Evolutionary conservation across 2,797 vertebrate species (phyloP), one percentile per base, ranked within the genome.

Genomic region (Anguilla anguilla): DNA sequence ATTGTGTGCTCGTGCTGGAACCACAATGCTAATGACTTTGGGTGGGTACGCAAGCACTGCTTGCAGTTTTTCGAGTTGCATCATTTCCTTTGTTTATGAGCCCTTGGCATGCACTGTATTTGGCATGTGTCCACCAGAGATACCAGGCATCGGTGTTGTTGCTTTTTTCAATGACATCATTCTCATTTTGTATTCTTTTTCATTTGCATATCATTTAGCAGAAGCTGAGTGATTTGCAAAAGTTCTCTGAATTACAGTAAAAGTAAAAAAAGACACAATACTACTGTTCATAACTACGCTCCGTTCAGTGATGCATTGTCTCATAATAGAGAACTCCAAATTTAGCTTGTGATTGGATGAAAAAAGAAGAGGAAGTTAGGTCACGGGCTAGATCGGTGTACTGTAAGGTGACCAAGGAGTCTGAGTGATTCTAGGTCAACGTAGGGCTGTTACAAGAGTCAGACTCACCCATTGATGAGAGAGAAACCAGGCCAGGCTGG

Each of bases 1-100:
- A 81, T 49, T 49, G 39, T 51, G 3, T 11, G 9, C 25, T 22
- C 22, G 10, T 25, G 7, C 46, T 51, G 19, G 79, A 82, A 51
- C 10, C 19, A 82, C 19, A 49, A 51, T 82, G 43, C 46, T 10
- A 82, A 1, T 28, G 22, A 46, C 51, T 82, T 49, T 22, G 46
- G 79, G 79, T 10, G 79, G 6, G 19, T 51, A 22, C 25, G 6
- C 46, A 7, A 10, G 25, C 46, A 82, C 5, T 25, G 46, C 19
- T 49, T 17, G 74, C n/a, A 82, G 43, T 22, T 49, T 49, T n/a
- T 22, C 3, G 46, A 46, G 46, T 82, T 25, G 22, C 39, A 10
- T 51, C 79, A 51, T 49, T 25, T 82, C 79, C 79, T 82, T 39
- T 67, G 61, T 25, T 67, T 72, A 79, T 79, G 17, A 79, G 74